These are phyloP conservation scores for Saccostrea echinata DNA, from an alignment of 1,140 invertebrate species.

Conservation along the genomic window DNA sequence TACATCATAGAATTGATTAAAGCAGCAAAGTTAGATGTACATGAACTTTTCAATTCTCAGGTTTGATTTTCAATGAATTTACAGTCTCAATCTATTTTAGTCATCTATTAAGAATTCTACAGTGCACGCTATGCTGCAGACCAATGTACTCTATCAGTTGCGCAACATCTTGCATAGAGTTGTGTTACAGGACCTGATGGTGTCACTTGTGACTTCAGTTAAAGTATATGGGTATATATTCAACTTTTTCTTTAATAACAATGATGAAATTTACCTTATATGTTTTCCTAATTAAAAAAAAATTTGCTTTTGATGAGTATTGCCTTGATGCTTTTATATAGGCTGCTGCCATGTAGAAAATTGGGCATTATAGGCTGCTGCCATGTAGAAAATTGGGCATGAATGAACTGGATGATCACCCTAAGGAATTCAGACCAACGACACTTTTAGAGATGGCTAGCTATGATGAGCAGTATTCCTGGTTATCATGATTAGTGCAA, in stretches of 20 bases:
- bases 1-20: neutral
- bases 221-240: neutral
- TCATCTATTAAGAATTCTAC: constrained; percentile 56
- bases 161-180: constrained; percentile 49
- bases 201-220: constrained; percentile 48
- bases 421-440: neutral
- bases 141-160: constrained; percentile 44
- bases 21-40: no score
- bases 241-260: no score
- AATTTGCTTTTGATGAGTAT: neutral
- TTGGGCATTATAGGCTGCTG: neutral
- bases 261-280: no score
- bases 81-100: neutral
- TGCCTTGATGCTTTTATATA: constrained; percentile 1
- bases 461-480: neutral
- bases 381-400: neutral
- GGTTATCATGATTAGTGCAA: constrained; percentile 1
- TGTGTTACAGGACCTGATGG: constrained; percentile 48
- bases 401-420: neutral
- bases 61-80: neutral
- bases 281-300: neutral
- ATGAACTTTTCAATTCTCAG: no score
- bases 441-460: neutral
- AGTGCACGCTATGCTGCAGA: constrained; percentile 20
- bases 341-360: neutral